Percentiles rank a stretch among this genome's conserved stretches.
phyloP scores from a whole-genome alignment of 2,113 vertebrate species.

The Ploceus nigricollis region DNA sequence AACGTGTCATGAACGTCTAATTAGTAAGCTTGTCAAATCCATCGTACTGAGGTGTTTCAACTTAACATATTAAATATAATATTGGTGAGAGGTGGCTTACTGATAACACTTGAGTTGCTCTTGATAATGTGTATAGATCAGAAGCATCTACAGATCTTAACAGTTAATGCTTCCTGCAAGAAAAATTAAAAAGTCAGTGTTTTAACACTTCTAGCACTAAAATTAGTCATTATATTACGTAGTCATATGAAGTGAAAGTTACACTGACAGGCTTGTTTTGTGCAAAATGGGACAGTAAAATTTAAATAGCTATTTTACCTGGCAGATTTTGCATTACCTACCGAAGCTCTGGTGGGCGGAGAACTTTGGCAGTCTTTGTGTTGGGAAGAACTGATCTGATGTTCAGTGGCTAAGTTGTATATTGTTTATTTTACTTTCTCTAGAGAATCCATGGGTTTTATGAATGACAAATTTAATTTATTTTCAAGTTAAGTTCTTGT shows the following conservation, averaged over 20 bases:
- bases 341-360: not conserved
- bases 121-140: not conserved
- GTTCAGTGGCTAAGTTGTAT: not conserved
- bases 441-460: not conserved
- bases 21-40: not conserved
- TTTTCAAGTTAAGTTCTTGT: not conserved
- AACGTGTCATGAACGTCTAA: not conserved
- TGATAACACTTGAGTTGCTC: not conserved
- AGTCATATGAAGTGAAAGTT: not conserved
- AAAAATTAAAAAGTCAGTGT: not conserved
- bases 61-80: not conserved
- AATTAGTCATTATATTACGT: not conserved
- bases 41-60: not conserved
- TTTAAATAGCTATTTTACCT: not conserved
- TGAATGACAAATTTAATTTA: not conserved
- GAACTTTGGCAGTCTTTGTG: not conserved
- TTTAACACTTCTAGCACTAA: not conserved
- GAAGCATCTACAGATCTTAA: not conserved
- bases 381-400: not conserved
- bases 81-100: not conserved
- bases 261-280: not conserved
- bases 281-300: not conserved
- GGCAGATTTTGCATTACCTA: not conserved
- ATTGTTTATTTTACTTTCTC: not conserved
- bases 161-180: not conserved